phyloP scores from a whole-genome alignment of 2,888 invertebrate species.

The Pollenia labialis region DNA sequence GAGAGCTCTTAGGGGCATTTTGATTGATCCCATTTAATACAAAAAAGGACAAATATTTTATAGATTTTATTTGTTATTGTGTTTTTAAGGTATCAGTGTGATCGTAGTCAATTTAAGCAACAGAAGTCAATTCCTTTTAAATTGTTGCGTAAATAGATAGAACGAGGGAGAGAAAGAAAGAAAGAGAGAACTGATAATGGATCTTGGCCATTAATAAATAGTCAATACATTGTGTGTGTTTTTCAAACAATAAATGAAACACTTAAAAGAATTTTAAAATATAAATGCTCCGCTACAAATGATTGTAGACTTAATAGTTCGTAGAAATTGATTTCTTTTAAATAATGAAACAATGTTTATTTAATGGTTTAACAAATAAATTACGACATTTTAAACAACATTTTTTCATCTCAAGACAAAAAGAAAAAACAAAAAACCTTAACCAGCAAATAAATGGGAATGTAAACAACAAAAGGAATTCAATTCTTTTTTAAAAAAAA shows the following conservation, averaged over 20 bases:
- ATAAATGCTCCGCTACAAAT: neutral
- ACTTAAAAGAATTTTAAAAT: constrained; percentile 27
- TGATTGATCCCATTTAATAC: constrained; percentile 57
- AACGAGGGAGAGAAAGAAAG: too few species aligned
- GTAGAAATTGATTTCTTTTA: constrained; percentile 57
- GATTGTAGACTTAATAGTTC: constrained; percentile 64
- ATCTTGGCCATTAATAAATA: constrained; percentile 63
- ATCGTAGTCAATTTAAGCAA: constrained; percentile 72
- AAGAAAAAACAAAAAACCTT: neutral
- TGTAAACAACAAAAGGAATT: constrained; percentile 38
- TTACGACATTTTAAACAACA: constrained; percentile 58
- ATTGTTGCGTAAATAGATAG: constrained; percentile 79
- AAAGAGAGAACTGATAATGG: constrained; percentile 58
- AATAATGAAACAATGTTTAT: constrained; percentile 60
- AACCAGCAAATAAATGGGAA: constrained; percentile 21
- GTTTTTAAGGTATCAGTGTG: constrained; percentile 2
- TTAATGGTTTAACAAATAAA: constrained; percentile 67
- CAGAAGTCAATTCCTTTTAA: constrained; percentile 82
- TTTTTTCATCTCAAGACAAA: neutral
- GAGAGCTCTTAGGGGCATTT: neutral
- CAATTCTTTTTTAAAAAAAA: constrained; percentile 26
- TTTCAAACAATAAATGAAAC: constrained; percentile 36
- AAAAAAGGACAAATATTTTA: constrained; percentile 65
- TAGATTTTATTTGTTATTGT: constrained; percentile 12
- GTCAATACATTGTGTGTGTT: constrained; percentile 57